These are phyloP conservation scores for Nasua narica DNA, from an alignment of 2,797 vertebrate species.

Conservation along the genomic window DNA sequence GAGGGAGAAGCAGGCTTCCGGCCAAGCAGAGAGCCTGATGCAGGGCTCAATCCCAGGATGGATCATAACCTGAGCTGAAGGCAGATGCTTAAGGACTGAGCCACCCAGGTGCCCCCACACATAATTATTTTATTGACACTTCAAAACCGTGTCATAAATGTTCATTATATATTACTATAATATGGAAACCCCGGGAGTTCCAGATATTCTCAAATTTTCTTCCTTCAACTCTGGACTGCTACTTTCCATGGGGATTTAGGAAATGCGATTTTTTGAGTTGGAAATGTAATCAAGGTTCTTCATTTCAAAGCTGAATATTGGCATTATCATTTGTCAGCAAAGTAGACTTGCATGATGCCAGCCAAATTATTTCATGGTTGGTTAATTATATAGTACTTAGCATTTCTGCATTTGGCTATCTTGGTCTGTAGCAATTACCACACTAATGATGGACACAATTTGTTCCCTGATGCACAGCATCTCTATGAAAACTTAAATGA, in stretches of 20 bases:
- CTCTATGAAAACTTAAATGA: slow-evolving; percentile 60
- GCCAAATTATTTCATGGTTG: slow-evolving; percentile 82
- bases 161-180: not conserved
- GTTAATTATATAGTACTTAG: slow-evolving; percentile 75
- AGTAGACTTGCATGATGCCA: slow-evolving; percentile 68
- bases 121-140: not conserved
- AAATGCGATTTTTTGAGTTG: slow-evolving; percentile 49
- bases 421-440: slow-evolving; percentile 76
- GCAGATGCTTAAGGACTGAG: too few relatives aligned
- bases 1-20: too few relatives aligned
- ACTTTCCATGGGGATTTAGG: not conserved
- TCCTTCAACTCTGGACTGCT: not conserved
- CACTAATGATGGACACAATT: slow-evolving; percentile 79
- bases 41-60: too few relatives aligned
- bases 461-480: slow-evolving; percentile 71
- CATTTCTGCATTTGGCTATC: slow-evolving; percentile 78
- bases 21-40: too few relatives aligned
- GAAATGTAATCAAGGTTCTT: slow-evolving; percentile 75
- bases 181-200: not conserved
- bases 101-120: not conserved
- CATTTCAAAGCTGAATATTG: slow-evolving; percentile 66
- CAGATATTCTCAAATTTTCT: not conserved
- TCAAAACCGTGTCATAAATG: not conserved
- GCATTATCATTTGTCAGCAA: slow-evolving; percentile 73
- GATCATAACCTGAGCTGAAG: too few relatives aligned